These are phyloP conservation scores for Caenorhabditis parvicauda DNA, from an alignment of 2,888 invertebrate species.

Conservation along the genomic window DNA sequence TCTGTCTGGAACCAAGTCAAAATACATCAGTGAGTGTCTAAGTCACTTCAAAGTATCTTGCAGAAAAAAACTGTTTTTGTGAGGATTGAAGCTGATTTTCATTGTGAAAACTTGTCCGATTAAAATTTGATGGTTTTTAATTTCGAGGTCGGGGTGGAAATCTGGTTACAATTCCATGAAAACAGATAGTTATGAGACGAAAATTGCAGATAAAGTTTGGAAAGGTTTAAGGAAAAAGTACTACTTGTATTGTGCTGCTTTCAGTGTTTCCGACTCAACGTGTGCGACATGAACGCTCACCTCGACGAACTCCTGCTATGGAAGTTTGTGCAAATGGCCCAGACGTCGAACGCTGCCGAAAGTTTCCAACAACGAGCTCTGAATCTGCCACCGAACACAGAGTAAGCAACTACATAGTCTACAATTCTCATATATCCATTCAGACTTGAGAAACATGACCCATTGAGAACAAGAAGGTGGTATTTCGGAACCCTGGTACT, in stretches of 20 bases:
- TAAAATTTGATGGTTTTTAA: no score
- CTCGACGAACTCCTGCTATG: slow-evolving; percentile 83
- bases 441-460: slow-evolving; percentile 42
- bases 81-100: no score
- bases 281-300: slow-evolving; percentile 80
- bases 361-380: slow-evolving; percentile 42
- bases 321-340: slow-evolving; percentile 69
- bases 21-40: no score
- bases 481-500: slow-evolving; percentile 82
- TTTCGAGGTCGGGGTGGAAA: not conserved
- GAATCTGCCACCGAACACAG: slow-evolving; percentile 48
- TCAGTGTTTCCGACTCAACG: slow-evolving; percentile 76
- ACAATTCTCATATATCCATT: not conserved
- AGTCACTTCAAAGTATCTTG: no score
- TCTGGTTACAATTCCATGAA: not conserved
- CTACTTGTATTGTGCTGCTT: slow-evolving; percentile 39
- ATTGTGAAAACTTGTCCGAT: no score
- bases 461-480: slow-evolving; percentile 71
- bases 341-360: slow-evolving; percentile 48
- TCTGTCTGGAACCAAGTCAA: no score
- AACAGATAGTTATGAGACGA: not conserved
- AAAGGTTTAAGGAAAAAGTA: slow-evolving; percentile 1
- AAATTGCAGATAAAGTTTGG: not conserved
- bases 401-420: no score
- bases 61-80: no score